These are phyloP conservation scores for Chirona hameri DNA, from an alignment of 2,888 invertebrate species.

Conservation along the genomic window DNA sequence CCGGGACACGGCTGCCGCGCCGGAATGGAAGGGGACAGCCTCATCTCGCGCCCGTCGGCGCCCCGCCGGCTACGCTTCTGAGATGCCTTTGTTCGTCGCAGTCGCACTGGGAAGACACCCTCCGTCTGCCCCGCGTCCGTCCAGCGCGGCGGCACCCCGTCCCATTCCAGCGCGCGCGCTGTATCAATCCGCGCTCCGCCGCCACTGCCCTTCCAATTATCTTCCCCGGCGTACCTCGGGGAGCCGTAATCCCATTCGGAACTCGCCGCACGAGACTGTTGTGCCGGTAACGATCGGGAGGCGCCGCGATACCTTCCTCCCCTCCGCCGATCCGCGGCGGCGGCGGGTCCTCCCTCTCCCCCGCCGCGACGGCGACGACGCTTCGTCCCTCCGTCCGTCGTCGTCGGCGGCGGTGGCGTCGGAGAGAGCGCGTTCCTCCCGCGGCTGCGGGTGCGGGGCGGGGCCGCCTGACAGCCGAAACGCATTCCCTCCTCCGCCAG, in stretches of 20 bases:
- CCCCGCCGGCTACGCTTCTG: neutral
- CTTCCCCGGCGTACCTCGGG: neutral
- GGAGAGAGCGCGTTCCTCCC: neutral
- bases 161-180: neutral
- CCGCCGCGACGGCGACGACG: neutral
- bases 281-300: neutral
- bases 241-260: neutral
- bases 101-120: neutral
- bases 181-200: neutral
- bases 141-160: neutral
- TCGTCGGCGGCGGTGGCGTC: neutral
- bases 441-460: neutral
- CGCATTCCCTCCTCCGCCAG: neutral
- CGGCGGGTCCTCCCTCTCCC: neutral
- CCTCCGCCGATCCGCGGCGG: neutral
- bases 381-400: neutral
- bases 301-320: neutral
- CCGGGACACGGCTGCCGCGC: neutral
- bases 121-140: neutral
- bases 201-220: neutral
- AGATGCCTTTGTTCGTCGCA: neutral
- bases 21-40: neutral
- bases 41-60: neutral
- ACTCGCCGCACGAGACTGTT: neutral
- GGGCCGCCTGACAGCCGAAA: neutral